phyloP scores from a whole-genome alignment of 2,888 invertebrate genomes.

The Oxytorus armatus region DNA sequence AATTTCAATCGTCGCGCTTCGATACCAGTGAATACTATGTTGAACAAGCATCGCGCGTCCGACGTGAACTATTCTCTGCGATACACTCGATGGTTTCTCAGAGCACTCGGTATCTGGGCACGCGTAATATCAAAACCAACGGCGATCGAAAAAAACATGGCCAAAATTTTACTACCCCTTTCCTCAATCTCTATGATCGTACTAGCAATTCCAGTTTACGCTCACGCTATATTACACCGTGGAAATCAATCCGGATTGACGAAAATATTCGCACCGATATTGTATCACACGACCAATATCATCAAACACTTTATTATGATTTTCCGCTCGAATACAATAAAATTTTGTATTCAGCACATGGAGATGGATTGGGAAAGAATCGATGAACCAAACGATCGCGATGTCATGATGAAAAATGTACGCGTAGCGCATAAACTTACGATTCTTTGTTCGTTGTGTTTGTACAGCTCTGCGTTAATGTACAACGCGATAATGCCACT shows the following conservation, averaged over 20 bases:
- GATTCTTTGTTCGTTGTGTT: slow-evolving; percentile 70
- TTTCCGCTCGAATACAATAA: slow-evolving; percentile 37
- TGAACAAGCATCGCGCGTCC: too few species aligned
- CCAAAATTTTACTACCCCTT: too few species aligned
- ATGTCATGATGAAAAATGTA: slow-evolving; percentile 57
- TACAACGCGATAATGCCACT: slow-evolving; percentile 63
- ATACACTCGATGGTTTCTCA: too few species aligned
- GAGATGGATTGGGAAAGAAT: slow-evolving; percentile 70
- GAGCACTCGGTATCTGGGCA: too few species aligned
- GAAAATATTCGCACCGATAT: slow-evolving; percentile 48
- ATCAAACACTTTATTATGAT: slow-evolving; percentile 54
- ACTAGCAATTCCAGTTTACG: slow-evolving; percentile 12
- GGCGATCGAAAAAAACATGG: too few species aligned
- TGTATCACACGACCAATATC: slow-evolving; percentile 39
- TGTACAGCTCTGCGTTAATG: slow-evolving; percentile 72
- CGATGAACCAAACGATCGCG: slow-evolving; percentile 53
- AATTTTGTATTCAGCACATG: slow-evolving; percentile 66
- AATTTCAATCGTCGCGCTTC: too few species aligned
- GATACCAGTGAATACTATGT: too few species aligned
- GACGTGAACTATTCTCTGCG: too few species aligned
- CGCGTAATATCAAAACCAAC: too few species aligned
- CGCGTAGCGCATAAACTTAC: slow-evolving; percentile 62
- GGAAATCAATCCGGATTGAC: slow-evolving; percentile 23
- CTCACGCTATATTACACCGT: not conserved
- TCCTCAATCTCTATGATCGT: slow-evolving; percentile 13